Conservation (phyloP, 2,113 vertebrate species). For the Misgurnus mizolepis region DNA sequence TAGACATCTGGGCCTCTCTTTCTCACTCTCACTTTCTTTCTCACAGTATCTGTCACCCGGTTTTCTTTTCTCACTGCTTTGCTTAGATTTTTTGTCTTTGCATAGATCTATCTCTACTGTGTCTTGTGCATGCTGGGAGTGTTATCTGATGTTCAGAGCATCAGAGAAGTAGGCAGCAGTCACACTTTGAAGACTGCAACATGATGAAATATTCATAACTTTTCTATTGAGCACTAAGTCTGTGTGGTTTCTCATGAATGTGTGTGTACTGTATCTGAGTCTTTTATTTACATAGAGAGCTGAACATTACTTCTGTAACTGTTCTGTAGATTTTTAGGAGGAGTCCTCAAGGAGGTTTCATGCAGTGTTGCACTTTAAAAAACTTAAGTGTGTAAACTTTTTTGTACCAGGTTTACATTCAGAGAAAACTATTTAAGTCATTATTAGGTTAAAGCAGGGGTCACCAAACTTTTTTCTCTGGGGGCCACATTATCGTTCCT, state of each 20-base stretch:
- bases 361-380: too few species aligned
- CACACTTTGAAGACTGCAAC: constrained; percentile 58
- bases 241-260: constrained; percentile 7
- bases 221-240: constrained; percentile 44
- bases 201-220: constrained; percentile 67
- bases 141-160: constrained; percentile 13
- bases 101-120: constrained; percentile 3
- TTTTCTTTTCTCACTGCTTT: constrained; percentile 5
- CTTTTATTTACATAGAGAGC: neutral
- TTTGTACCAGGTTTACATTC: too few species aligned
- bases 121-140: constrained; percentile 28
- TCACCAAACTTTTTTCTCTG: too few species aligned
- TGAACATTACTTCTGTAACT: neutral
- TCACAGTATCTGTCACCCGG: neutral
- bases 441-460: too few species aligned
- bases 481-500: too few species aligned
- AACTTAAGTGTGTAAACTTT: too few species aligned
- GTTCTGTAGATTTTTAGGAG: neutral
- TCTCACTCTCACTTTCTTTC: neutral
- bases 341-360: neutral
- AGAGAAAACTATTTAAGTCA: too few species aligned
- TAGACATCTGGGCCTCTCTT: neutral
- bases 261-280: neutral
- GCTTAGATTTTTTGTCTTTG: constrained; percentile 37
- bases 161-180: constrained; percentile 41